These are phyloP conservation scores for Gallinago undulata DNA, from an alignment of 2,113 vertebrate species.

Conservation along the genomic window DNA sequence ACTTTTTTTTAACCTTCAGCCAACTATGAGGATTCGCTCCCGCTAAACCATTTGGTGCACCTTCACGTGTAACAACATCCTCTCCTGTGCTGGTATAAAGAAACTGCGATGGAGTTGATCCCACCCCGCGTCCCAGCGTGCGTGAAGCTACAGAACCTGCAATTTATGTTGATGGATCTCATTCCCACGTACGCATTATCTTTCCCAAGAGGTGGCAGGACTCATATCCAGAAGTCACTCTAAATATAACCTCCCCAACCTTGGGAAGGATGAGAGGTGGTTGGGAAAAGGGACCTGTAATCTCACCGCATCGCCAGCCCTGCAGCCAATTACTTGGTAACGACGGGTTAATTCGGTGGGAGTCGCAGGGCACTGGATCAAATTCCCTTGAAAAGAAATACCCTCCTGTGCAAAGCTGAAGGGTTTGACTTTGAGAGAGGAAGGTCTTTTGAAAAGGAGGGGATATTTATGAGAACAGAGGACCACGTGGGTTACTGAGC, in stretches of 20 bases:
- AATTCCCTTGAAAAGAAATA: background rate
- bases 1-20: background rate
- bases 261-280: background rate
- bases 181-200: background rate
- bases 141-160: background rate
- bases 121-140: background rate
- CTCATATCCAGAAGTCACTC: background rate
- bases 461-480: background rate
- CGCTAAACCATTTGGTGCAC: background rate
- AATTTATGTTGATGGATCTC: background rate
- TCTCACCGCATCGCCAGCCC: fast-evolving
- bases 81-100: background rate
- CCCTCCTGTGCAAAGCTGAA: background rate
- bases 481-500: fast-evolving
- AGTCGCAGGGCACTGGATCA: background rate
- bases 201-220: background rate
- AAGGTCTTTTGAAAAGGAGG: background rate
- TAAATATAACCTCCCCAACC: background rate
- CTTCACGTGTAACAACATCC: background rate
- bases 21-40: background rate
- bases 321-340: too few relatives aligned
- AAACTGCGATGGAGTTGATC: background rate
- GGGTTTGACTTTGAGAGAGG: fast-evolving
- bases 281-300: background rate
- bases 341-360: background rate